Evolutionary conservation across 1,140 invertebrate genomes (phyloP), one percentile per base, ranked within the genome.

Genomic region (Mercenaria mercenaria): DNA sequence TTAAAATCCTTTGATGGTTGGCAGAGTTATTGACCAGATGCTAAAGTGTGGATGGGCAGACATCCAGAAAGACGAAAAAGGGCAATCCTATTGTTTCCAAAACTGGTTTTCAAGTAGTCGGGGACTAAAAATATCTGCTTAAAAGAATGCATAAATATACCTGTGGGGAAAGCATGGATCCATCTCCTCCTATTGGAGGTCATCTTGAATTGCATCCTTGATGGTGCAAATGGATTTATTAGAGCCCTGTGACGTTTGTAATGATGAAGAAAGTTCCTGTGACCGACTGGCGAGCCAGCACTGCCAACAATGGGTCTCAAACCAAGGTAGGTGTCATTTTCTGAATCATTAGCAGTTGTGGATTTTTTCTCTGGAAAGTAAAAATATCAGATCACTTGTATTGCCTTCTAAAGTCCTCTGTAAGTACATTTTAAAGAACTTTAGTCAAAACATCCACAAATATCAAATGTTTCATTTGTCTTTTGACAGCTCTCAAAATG

Each of bases 101-200:
- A 47, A 47, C 6, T 47, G 6, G 6, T 47, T 47, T 47, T 47
- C n/a, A n/a, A n/a, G n/a, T n/a, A n/a, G n/a, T n/a, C n/a, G 43
- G 43, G 43, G 43, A 47, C 6, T 15, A 47, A 8, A 47, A 47
- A 47, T 8, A 47, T 47, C 6, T 6, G 15, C 6, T 47, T 6
- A 15, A 47, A 15, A 47, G 15, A 6, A 8, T 6, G 6, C 6
- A 8, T 47, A 8, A 47, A 47, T 15, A 11, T 76, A 95, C 98
- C 98, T 97, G 99, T 98, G 4, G 99, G 99, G 96, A 99, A 99
- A 89, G 99, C 99, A 95, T 99, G 99, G 10, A 99, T 99, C 99
- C 99, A 99, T 79, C 99, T 97, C 72, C 99, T 96, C 74, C 99
- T 97, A 96, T 99, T 99, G 72, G 99, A 99, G 0, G 99, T 99